A percentile compares a stretch with the other conserved stretches of the same genome.
These are phyloP conservation scores for Excalfactoria chinensis DNA, from an alignment of 2,113 vertebrate species.

Conservation along the genomic window DNA sequence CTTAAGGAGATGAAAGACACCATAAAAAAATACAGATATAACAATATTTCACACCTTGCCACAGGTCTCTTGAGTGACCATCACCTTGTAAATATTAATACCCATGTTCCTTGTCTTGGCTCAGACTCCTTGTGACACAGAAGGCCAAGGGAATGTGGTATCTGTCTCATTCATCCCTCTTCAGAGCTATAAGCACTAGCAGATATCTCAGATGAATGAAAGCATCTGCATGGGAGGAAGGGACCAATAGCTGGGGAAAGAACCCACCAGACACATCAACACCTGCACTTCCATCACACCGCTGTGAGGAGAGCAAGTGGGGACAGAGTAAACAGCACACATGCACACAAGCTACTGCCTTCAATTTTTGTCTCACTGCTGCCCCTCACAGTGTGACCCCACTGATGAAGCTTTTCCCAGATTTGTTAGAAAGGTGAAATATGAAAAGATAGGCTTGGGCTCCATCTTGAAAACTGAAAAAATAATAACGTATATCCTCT, in stretches of 20 bases:
- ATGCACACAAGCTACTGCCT: neutral
- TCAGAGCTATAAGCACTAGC: neutral
- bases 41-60: neutral
- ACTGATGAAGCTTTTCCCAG: neutral
- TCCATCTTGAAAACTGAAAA: neutral
- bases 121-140: neutral
- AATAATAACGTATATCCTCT: neutral
- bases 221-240: neutral
- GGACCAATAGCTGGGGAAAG: neutral
- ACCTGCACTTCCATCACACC: neutral
- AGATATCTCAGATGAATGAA: neutral
- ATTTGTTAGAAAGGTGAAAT: neutral
- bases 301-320: rapidly evolving
- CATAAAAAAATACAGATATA: neutral
- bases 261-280: neutral
- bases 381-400: neutral
- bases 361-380: neutral
- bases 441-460: rapidly evolving
- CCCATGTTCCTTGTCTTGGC: neutral
- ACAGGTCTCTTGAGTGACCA: neutral
- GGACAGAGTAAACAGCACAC: neutral
- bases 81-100: neutral
- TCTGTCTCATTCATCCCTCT: neutral
- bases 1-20: neutral
- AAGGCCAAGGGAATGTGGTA: neutral